Base-by-base conservation (phyloP, 2,888 invertebrate species). In the Apodemia hepburni region DNA sequence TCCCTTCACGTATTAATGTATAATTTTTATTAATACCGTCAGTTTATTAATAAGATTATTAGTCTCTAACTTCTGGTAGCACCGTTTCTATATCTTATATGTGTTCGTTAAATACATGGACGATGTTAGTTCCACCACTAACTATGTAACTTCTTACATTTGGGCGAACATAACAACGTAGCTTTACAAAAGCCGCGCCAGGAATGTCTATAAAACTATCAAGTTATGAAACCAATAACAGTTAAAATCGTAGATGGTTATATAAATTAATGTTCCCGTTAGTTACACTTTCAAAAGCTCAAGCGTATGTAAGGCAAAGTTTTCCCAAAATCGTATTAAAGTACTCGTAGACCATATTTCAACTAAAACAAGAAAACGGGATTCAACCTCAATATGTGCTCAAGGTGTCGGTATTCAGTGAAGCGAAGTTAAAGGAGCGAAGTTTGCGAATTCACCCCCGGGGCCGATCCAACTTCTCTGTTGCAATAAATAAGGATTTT, bases 401-500 rank as follows among this genome's bases (percentile, higher is more conserved):
- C 85, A 81, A 87, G 85, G 86, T 87, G 86, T 86, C 84, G 77
- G 78, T 83, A 86, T 80, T 84, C 86, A 84, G 82, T 85, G 86
- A 81, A 82, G 86, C 86, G 82, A 81, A 85, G 84, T 85, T 85
- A 86, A 87, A 87, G 88, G 84, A 85, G 85, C 82, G 81, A 89
- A 89, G 79, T 89, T 89, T 84, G 77, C 76, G 81, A 85, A 81
- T 84, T 86, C 79, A 80, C 87, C 86, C 87, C 80, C 81, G 84
- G 83, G 87, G 82, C 82, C 87, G 85, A 85, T 86, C 83, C 83
- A 87, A 88, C 82, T 88, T 87, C 83, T 78, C 81, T 80, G 82
- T 85, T 86, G 87, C 88, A 85, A 89, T 89, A 89, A 89, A 89
- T 89, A 89, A 89, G 89, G 89, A 89, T 89, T 89, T 89, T 86